phyloP scores from a whole-genome alignment of 2,113 vertebrate species.

The Cranoglanis bouderius region DNA sequence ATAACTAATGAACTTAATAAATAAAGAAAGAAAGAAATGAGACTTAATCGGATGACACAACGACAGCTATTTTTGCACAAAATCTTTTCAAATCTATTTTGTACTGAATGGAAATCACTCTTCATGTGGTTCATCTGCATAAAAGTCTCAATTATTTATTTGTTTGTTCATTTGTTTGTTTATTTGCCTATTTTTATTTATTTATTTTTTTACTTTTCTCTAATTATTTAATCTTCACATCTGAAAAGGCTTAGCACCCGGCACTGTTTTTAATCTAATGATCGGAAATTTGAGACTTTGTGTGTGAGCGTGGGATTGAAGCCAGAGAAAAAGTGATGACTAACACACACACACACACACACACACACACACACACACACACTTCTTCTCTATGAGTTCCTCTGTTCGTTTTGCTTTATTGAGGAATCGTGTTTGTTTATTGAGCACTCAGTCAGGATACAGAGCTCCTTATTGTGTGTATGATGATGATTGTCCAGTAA shows the following conservation, averaged over 20 bases:
- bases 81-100: not conserved
- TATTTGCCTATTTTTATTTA: too few species aligned
- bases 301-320: not conserved
- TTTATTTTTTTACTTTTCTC: not conserved
- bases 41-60: not conserved
- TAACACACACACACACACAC: constrained; percentile 7
- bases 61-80: not conserved
- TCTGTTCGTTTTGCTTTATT: not conserved
- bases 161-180: not conserved
- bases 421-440: not conserved
- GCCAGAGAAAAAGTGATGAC: not conserved
- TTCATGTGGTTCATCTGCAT: not conserved
- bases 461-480: constrained; percentile 6
- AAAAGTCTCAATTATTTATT: not conserved
- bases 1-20: too few species aligned
- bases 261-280: not conserved
- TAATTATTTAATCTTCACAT: not conserved
- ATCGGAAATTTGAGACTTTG: not conserved
- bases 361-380: constrained; percentile 8
- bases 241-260: not conserved
- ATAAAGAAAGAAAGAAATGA: not conserved
- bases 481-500: constrained; percentile 30
- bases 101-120: not conserved
- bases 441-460: not conserved
- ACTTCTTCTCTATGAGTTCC: not conserved